Percentiles rank a stretch among this genome's conserved stretches.
Conservation (phyloP, 2,888 invertebrate genomes). For the Acronicta aceris region DNA sequence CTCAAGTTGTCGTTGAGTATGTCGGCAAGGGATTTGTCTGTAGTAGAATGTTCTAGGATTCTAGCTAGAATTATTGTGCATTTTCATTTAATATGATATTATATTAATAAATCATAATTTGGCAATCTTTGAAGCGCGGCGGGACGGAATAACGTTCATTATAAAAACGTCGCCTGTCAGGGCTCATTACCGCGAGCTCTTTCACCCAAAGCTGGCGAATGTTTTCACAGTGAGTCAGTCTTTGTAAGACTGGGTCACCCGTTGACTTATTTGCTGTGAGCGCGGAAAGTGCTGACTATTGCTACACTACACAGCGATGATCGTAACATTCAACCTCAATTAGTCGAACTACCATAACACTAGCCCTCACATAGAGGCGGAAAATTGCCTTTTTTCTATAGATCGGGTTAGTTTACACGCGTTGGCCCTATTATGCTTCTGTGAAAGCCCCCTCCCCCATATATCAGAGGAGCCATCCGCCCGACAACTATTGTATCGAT, state of each 20-base stretch:
- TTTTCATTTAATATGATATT: no score
- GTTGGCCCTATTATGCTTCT: constrained; percentile 54
- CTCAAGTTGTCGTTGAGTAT: no score
- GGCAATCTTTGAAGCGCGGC: background rate
- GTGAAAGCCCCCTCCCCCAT: constrained; percentile 59
- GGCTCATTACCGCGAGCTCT: constrained; percentile 33
- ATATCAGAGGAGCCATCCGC: constrained; percentile 57
- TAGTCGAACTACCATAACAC: constrained; percentile 40
- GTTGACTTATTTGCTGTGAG: constrained; percentile 41
- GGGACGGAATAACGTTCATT: constrained; percentile 32
- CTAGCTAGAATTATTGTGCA: no score
- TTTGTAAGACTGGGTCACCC: constrained; percentile 33
- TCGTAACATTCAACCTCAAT: constrained; percentile 55
- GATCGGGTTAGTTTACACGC: constrained; percentile 55
- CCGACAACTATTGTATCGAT: constrained; percentile 68
- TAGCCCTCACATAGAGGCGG: constrained; percentile 30
- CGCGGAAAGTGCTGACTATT: constrained; percentile 44
- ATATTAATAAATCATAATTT: background rate
- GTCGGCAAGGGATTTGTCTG: no score
- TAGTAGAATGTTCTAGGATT: no score
- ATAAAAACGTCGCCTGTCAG: constrained; percentile 26
- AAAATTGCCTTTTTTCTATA: constrained; percentile 55
- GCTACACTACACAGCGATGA: constrained; percentile 37
- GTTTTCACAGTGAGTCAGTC: constrained; percentile 25
- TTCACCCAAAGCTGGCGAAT: constrained; percentile 34